Percentiles rank a stretch among this genome's conserved stretches.
Evolutionary conservation across 2,113 vertebrate species (phyloP).

Genomic region (Elephas maximus): DNA sequence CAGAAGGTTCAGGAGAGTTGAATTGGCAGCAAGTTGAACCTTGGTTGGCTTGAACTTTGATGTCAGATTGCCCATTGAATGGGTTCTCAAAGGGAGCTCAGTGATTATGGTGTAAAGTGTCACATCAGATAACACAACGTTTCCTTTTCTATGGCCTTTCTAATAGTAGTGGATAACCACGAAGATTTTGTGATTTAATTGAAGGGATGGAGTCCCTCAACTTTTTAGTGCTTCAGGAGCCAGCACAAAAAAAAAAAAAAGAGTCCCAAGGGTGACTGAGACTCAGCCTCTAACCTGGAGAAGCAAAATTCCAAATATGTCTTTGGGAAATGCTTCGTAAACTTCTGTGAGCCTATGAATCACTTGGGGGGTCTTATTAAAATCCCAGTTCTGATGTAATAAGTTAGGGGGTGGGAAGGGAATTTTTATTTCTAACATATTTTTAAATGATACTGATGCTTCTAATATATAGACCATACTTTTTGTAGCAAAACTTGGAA

Average conservation of each 20-base stretch:
- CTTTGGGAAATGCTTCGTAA: background rate
- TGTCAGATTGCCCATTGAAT: background rate
- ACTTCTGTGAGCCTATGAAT: background rate
- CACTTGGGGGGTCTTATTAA: background rate
- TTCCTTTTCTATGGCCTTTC: background rate
- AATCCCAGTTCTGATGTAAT: background rate
- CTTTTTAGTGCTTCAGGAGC: background rate
- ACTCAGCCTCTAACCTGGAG: background rate
- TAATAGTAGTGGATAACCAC: background rate
- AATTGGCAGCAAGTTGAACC: background rate
- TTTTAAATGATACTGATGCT: background rate
- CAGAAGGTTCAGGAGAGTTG: background rate
- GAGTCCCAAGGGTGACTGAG: background rate
- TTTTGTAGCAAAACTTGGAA: background rate
- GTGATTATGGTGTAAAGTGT: background rate
- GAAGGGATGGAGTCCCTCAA: background rate
- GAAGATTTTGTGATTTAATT: background rate
- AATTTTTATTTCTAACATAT: constrained; percentile 32
- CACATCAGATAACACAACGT: background rate
- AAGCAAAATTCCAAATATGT: background rate
- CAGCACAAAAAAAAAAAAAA: background rate
- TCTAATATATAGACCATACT: background rate
- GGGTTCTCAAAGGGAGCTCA: background rate
- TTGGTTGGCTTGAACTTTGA: background rate
- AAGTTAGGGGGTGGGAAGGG: too few species aligned